Conservation (phyloP, 37 sponge, comb jelly and placozoan genomes). For the Crambe crambe region DNA sequence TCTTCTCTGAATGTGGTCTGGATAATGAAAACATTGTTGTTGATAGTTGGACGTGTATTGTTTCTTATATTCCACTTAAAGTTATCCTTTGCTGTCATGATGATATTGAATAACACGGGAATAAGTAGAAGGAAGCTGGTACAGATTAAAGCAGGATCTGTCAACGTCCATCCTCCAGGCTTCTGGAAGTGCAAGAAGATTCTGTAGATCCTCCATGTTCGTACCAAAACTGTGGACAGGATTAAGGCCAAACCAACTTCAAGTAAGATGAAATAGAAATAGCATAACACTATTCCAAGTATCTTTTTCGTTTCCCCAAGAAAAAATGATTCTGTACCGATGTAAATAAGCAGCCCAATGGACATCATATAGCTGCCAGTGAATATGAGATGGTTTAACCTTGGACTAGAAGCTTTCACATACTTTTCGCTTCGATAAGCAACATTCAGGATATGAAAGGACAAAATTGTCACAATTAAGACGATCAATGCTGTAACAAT, state of each 20-base stretch:
- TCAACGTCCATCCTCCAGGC: slow-evolving; percentile 7
- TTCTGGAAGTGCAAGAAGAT: slow-evolving; percentile 25
- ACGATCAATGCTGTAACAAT: neutral
- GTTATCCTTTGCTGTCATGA: neutral
- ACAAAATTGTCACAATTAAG: neutral
- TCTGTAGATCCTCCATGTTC: slow-evolving; percentile 26
- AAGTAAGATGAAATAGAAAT: neutral
- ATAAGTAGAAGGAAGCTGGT: neutral
- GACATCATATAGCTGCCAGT: neutral
- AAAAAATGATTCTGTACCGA: neutral
- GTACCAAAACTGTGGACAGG: neutral
- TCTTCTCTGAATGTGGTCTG: too few species aligned
- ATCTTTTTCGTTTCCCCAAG: neutral
- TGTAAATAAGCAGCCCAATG: neutral
- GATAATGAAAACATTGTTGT: neutral
- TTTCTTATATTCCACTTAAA: too few species aligned
- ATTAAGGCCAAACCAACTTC: neutral
- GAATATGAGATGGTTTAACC: neutral
- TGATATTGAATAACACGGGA: neutral
- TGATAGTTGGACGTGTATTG: neutral
- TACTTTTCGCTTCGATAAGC: neutral
- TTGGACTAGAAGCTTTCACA: slow-evolving; percentile 15
- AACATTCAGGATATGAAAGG: neutral
- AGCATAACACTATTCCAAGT: neutral
- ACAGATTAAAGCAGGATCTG: neutral